Evolutionary conservation across 2,888 invertebrate species (phyloP), one percentile per base, ranked within the genome.

Genomic region (Lasioglossum leucozonium): DNA sequence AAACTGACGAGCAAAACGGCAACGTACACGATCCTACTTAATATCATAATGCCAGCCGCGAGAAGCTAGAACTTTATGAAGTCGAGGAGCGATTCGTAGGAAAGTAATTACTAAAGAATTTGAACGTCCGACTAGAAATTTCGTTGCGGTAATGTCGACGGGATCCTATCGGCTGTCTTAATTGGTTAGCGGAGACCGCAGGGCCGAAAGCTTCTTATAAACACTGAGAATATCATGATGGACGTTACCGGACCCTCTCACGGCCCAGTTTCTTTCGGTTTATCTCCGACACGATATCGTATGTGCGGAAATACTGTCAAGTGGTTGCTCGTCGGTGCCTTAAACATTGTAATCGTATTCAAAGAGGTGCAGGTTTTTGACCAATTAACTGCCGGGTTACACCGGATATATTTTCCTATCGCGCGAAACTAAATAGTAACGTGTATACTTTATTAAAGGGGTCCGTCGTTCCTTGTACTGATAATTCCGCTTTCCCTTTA

Each of bases 291-390:
- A 80, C 86, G 79, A 85, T 93, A 93, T 93, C 92, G 77, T 79
- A 75, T 71, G 86, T 89, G 91, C 93, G 93, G 92, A 93, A 93
- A 92, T 92, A 92, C 91, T 92, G 82, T 85, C 85, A 91, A 92
- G 81, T 75, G 71, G 67, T 26, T 44, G 26, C 26, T 26, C 37
- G 69, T 84, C 86, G 82, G 85, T 82, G 83, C 82, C 84, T 89
- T 87, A 80, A 84, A 73, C 84, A 90, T 91, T 85, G 72, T 92
- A 92, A 92, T 93, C 89, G 79, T 85, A 89, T 86, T 82, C 88
- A 82, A 58, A 62, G 84, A 84, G 85, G 87, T 87, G 77, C 88
- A 88, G 85, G 87, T 88, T 91, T 81, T 80, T 67, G 82, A 81
- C 47, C 85, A 90, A 90, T 89, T 88, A 89, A 85, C 77, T 83